Conservation (phyloP, 1,140 invertebrate species). For the Drosophila kikkawai region DNA sequence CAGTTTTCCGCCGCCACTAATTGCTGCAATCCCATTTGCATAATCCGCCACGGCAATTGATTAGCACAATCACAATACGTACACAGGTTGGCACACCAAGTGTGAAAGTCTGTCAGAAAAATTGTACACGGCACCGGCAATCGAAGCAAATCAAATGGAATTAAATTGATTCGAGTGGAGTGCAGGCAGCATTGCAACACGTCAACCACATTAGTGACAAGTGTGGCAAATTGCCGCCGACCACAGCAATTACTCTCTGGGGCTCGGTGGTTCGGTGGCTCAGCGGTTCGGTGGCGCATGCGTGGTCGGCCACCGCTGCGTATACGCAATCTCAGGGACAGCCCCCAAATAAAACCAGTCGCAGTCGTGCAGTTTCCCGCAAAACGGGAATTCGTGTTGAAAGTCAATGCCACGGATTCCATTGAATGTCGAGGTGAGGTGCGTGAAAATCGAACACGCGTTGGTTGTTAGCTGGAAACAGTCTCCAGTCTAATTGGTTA, state of each 20-base stretch:
- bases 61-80: slow-evolving; percentile 48
- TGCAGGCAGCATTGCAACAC: slow-evolving; percentile 46
- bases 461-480: slow-evolving; percentile 14
- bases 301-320: slow-evolving; percentile 52
- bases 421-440: slow-evolving; percentile 31
- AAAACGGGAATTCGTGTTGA: slow-evolving; percentile 37
- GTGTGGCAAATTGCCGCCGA: slow-evolving; percentile 49
- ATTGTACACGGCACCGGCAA: slow-evolving; percentile 35
- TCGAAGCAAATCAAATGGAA: slow-evolving; percentile 57
- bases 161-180: slow-evolving; percentile 50
- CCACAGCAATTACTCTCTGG: slow-evolving; percentile 29
- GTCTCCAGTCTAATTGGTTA: slow-evolving; percentile 15
- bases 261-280: slow-evolving; percentile 21
- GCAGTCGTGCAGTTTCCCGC: slow-evolving; percentile 45
- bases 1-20: slow-evolving; percentile 28
- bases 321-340: slow-evolving; percentile 65
- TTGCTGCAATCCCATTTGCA: slow-evolving; percentile 56
- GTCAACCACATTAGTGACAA: slow-evolving; percentile 62
- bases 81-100: slow-evolving; percentile 47
- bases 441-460: slow-evolving; percentile 35
- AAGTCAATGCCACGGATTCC: slow-evolving; percentile 46
- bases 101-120: slow-evolving; percentile 64
- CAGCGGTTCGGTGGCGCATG: slow-evolving; percentile 37
- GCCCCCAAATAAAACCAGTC: slow-evolving; percentile 60
- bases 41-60: slow-evolving; percentile 54